Evolutionary conservation across 92 coral and sea anemone species (phyloP).

Genomic region (Metridium senile): DNA sequence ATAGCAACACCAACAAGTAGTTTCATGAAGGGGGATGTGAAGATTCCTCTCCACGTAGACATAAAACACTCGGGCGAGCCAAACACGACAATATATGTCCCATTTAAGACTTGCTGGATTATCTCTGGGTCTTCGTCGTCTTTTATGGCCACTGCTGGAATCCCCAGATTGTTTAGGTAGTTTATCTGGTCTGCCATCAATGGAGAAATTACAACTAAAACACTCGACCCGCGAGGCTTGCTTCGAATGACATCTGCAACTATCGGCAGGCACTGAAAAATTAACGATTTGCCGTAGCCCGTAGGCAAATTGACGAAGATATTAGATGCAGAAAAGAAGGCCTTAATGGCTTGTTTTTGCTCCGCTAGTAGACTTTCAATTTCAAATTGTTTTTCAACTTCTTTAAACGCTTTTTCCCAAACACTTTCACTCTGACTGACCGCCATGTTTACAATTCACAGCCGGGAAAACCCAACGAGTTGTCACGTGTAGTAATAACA

Average conservation of each 20-base stretch:
- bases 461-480: too few species aligned
- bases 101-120: slow-evolving; percentile 63
- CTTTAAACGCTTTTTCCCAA: slow-evolving; percentile 51
- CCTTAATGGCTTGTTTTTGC: slow-evolving; percentile 37
- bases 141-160: slow-evolving; percentile 57
- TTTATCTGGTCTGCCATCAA: neutral
- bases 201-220: neutral
- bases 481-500: too few species aligned
- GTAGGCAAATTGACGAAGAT: slow-evolving; percentile 48
- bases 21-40: neutral
- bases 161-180: slow-evolving; percentile 38
- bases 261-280: too few species aligned
- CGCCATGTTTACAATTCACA: too few species aligned
- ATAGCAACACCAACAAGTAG: neutral
- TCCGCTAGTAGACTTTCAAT: slow-evolving; percentile 56
- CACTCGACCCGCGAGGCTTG: neutral
- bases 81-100: slow-evolving; percentile 62
- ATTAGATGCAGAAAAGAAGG: slow-evolving; percentile 34
- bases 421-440: too few species aligned
- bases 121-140: slow-evolving; percentile 63
- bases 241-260: too few species aligned
- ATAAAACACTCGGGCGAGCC: slow-evolving; percentile 11
- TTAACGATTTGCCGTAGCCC: too few species aligned
- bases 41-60: neutral
- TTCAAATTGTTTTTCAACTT: slow-evolving; percentile 36